Evolutionary conservation across 23 tunicate species (phyloP).

Genomic region (Ascidia mentula): DNA sequence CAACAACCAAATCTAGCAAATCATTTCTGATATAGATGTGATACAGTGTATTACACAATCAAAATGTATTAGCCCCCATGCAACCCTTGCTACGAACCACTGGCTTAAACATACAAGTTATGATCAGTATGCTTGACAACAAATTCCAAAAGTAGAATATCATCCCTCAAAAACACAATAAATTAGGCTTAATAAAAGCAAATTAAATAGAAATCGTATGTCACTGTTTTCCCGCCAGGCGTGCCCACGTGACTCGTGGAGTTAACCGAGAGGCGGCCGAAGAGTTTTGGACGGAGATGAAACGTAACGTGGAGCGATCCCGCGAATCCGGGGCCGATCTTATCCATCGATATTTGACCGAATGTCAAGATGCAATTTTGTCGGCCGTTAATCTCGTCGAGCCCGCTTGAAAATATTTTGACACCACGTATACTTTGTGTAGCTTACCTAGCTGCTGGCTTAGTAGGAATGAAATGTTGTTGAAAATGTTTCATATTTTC

Average conservation of each 20-base stretch:
- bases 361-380: constrained; percentile 27
- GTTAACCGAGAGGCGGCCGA: constrained; percentile 67
- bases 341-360: constrained; percentile 24
- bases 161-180: neutral
- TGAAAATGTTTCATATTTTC: no score
- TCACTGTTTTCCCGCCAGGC: neutral
- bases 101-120: no score
- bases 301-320: constrained; percentile 37
- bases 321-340: constrained; percentile 32
- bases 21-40: neutral
- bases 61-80: no score
- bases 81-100: no score
- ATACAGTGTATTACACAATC: no score
- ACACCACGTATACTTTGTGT: no score
- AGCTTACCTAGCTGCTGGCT: no score
- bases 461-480: no score
- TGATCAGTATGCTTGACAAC: no score
- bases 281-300: constrained; percentile 68
- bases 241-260: constrained; percentile 61
- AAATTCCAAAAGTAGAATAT: neutral
- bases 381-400: neutral
- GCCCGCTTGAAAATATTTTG: no score
- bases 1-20: neutral
- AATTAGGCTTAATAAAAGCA: neutral
- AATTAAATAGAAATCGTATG: no score